Base-by-base conservation (phyloP, 2,888 invertebrate genomes). In the Leptinotarsa peninsularis region DNA sequence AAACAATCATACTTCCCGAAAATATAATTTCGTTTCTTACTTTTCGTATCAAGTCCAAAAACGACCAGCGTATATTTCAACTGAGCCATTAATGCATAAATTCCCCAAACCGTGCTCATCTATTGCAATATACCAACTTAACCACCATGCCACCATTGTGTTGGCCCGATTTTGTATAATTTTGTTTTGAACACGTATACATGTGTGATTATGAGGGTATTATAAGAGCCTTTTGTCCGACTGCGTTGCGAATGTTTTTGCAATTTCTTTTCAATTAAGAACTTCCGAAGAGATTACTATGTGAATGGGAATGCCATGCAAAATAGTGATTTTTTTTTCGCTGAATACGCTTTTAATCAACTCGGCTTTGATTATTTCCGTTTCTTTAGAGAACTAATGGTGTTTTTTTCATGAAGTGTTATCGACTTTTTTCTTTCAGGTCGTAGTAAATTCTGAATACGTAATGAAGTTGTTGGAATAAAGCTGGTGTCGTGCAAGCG, bases 261-360 rank as follows among this genome's bases (percentile, higher is more conserved):
- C 58, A 70, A 70, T 70, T 58, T 70, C 70, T 70, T 70, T 70
- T 60, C 58, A 70, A 70, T 70, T 18, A 70, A 70, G 70, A 70
- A 17, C 56, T 58, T 58, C 49, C 23, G 17, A 49, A 17, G 54
- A 49, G 58, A 70, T 60, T 70, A 60, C 15, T 58, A 49, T 17
- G 49, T 56, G 56, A 23, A 67, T 49, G 50, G 58, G 23, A 58
- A 58, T 58, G 14, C 21, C 23, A 58, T 14, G 58, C 58, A 23
- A 63, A 63, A 58, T 21, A 7, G 33, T 63, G 43, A 33, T n/a
- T n/a, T 3, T 17, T 33, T 33, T 63, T 33, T 63, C 27, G n/a
- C 43, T 43, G 43, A 43, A 43, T 43, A 43, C 17, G 54, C n/a
- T 54, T 17, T 54, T 54, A 54, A 54, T 54, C 54, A n/a, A 54